Evolutionary conservation across 1,140 invertebrate species (phyloP), one percentile per base, ranked within the genome.

Genomic region (Lysiphlebus fabarum): DNA sequence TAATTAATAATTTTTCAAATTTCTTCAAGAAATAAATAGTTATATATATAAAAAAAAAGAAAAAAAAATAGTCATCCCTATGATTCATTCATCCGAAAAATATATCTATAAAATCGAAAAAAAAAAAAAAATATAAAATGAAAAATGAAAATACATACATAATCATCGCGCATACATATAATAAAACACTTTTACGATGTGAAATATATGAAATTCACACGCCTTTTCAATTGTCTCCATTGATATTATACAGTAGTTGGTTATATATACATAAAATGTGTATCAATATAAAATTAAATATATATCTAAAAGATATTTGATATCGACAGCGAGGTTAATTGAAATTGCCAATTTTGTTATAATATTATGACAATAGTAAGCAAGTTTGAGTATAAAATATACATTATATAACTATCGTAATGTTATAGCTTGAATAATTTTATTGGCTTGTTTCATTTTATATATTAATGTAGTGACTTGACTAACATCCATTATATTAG

Each of bases 381-480:
- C n/a, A 42, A 62, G 17, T 51, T 42, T 33, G 57, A 49, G 9
- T 10, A 33, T 56, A 42, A 42, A 42, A 56, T 45, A 33, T n/a
- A 48, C 11, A 49, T 12, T 26, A 34, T 14, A 5, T 37, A 36
- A 26, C 33, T 42, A 14, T 7, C 42, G 53, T 74, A 73, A 76
- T 71, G 67, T 66, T 60, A 33, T 73, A 76, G 71, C 75, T 72
- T 73, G 70, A 59, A 76, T 75, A 77, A 77, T 77, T 73, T 74
- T 71, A 75, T 73, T 70, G 66, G 58, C 58, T 45, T 26, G 17
- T 26, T 26, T 26, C 2, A 34, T 33, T 34, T 2, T 54, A 55
- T 58, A 56, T 64, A 50, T 55, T 64, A 26, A 53, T 53, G 38
- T 59, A 53, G 47, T 44, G 34, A 50, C 26, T 26, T 12, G 34